Evolutionary conservation across 2,113 vertebrate genomes (phyloP).

Genomic region (Tyto alba): DNA sequence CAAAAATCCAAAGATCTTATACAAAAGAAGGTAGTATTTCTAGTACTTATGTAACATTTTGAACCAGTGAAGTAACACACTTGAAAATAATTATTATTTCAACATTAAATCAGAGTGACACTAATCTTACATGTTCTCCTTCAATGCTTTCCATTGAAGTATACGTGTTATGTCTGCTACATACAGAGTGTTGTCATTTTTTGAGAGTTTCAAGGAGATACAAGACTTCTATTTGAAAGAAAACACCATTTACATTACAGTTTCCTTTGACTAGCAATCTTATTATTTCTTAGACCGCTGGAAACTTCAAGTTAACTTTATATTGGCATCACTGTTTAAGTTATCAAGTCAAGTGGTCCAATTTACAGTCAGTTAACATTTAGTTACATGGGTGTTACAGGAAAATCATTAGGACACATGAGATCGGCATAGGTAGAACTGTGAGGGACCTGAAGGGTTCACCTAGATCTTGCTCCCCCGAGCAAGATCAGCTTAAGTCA

Average conservation of each 20-base stretch:
- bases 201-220: not conserved
- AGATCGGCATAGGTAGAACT: not conserved
- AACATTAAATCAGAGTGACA: not conserved
- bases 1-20: not conserved
- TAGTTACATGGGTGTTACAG: not conserved
- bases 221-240: not conserved
- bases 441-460: not conserved
- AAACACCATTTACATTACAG: not conserved
- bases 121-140: not conserved
- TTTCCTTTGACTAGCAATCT: not conserved
- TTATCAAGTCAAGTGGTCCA: not conserved
- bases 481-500: not conserved
- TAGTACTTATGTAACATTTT: not conserved
- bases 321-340: not conserved
- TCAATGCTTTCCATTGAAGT: not conserved
- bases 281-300: not conserved
- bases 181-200: not conserved
- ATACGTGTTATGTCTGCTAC: not conserved
- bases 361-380: not conserved
- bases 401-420: not conserved
- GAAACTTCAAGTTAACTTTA: not conserved
- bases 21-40: not conserved
- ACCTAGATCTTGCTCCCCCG: not conserved
- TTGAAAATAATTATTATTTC: not conserved
- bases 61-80: not conserved